A percentile compares a stretch with the other conserved stretches of the same genome.
Conservation (phyloP, 2,113 vertebrate genomes). For the Bolborhynchus lineola region DNA sequence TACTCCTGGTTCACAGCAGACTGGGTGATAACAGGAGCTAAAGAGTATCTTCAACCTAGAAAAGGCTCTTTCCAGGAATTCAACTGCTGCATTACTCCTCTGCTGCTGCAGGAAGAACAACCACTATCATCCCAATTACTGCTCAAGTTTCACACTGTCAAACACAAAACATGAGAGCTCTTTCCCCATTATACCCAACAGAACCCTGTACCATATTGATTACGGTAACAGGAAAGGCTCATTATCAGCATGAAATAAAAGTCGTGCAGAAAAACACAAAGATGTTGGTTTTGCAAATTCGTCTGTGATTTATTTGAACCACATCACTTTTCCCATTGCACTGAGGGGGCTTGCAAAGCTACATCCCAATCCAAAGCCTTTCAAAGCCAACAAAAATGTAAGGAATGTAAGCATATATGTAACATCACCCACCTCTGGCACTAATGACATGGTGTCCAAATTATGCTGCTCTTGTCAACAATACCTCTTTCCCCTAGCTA, state of each 20-base stretch:
- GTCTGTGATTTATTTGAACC: neutral
- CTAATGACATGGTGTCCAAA: neutral
- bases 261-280: neutral
- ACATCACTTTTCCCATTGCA: neutral
- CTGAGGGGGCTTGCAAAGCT: neutral
- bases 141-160: neutral
- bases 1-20: neutral
- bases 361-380: neutral
- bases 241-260: neutral
- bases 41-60: neutral
- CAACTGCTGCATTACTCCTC: neutral
- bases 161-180: neutral
- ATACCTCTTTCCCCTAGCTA: neutral
- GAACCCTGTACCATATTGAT: neutral
- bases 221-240: neutral
- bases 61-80: neutral
- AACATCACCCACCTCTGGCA: neutral
- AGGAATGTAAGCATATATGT: neutral
- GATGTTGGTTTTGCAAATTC: neutral
- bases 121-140: neutral
- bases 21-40: neutral
- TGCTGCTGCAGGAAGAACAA: neutral
- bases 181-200: neutral
- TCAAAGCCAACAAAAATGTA: neutral
- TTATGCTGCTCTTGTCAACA: neutral